phyloP scores from a whole-genome alignment of 2,113 vertebrate species.

The Morone chrysops region DNA sequence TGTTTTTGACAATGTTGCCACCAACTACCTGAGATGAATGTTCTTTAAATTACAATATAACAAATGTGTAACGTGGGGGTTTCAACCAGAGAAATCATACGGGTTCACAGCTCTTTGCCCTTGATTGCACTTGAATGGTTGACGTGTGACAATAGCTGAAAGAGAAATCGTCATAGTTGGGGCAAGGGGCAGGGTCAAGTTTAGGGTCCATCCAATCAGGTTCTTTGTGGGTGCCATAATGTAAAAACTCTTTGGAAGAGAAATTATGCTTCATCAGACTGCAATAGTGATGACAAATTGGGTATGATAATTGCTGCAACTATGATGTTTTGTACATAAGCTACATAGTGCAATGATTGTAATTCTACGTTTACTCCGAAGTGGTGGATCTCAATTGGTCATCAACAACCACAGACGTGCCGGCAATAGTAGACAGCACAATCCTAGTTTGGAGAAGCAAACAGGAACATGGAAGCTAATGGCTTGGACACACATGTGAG shows the following conservation, averaged over 20 bases:
- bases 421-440: neutral
- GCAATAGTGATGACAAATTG: neutral
- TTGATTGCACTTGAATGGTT: constrained; percentile 16
- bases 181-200: constrained; percentile 9
- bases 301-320: neutral
- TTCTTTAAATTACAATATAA: neutral
- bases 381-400: neutral
- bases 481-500: too few relatives aligned
- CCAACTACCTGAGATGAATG: neutral
- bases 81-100: neutral
- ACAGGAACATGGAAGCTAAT: too few relatives aligned
- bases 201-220: constrained; percentile 21
- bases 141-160: constrained; percentile 6
- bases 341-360: constrained; percentile 1
- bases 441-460: too few relatives aligned
- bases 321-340: neutral
- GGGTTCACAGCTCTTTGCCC: neutral
- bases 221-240: neutral
- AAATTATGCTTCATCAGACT: neutral
- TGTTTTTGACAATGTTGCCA: neutral
- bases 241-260: neutral
- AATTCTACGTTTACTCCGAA: neutral
- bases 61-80: neutral
- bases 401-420: constrained; percentile 7
- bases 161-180: neutral